phyloP scores from a whole-genome alignment of 2,888 invertebrate genomes.

The Apamea epomidion region DNA sequence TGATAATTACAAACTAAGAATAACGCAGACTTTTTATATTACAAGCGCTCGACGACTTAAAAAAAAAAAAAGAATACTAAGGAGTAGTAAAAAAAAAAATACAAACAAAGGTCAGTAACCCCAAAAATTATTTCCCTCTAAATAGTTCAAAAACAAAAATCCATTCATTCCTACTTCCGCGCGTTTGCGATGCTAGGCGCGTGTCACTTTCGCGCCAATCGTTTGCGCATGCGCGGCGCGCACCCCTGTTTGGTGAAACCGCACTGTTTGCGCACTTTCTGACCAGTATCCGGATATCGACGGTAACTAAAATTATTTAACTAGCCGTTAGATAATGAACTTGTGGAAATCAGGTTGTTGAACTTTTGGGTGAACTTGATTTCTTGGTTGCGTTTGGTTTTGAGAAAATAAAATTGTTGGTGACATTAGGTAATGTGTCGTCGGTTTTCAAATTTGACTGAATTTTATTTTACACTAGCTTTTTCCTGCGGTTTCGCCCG shows the following conservation, averaged over 20 bases:
- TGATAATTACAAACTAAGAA: background rate
- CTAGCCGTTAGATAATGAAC: constrained; percentile 70
- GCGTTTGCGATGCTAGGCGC: constrained; percentile 76
- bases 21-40: background rate
- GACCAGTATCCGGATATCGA: constrained; percentile 82
- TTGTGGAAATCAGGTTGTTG: constrained; percentile 66
- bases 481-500: background rate
- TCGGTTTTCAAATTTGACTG: background rate
- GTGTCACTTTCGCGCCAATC: constrained; percentile 79
- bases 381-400: constrained; percentile 8
- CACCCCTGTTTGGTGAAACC: constrained; percentile 83
- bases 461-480: background rate
- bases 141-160: constrained; percentile 63
- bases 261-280: constrained; percentile 83
- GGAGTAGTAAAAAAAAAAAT: constrained; percentile 9
- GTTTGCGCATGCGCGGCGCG: constrained; percentile 79
- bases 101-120: constrained; percentile 17
- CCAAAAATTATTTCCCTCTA: constrained; percentile 19
- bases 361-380: constrained; percentile 62
- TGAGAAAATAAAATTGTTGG: background rate
- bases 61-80: background rate
- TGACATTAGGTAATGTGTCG: background rate
- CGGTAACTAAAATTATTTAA: constrained; percentile 67
- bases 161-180: constrained; percentile 67
- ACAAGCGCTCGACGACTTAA: background rate